These are phyloP conservation scores for Neosalanx taihuensis DNA, from an alignment of 2,797 vertebrate species.

Conservation along the genomic window DNA sequence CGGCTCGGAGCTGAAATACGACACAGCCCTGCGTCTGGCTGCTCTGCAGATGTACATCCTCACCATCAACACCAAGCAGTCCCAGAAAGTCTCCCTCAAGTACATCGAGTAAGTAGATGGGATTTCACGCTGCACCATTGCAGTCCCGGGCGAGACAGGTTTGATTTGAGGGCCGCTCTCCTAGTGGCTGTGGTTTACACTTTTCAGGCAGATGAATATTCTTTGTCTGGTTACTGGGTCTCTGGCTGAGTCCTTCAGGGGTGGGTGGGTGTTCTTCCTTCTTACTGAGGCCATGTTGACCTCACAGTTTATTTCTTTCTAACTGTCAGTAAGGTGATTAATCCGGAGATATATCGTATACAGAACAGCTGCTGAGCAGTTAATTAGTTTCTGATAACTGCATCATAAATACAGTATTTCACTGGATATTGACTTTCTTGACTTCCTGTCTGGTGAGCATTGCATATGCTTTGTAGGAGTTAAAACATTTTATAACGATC, in stretches of 20 bases:
- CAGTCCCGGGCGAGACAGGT: not conserved
- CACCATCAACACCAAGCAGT: conserved; percentile 94
- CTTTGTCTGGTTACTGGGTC: no score
- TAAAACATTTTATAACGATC: conserved; percentile 30
- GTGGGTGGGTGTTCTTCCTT: not conserved
- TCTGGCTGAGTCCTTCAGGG: no score
- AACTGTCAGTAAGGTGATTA: not conserved
- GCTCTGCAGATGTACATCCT: conserved; percentile 98
- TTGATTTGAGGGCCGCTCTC: not conserved
- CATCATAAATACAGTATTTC: not conserved
- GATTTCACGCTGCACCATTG: conserved; percentile 23
- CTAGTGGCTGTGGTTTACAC: conserved; percentile 15
- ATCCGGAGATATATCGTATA: not conserved
- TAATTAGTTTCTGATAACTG: not conserved
- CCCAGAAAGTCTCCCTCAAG: conserved; percentile 97
- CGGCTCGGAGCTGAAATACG: conserved; percentile 96
- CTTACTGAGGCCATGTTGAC: not conserved
- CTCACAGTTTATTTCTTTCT: not conserved
- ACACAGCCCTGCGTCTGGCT: conserved; percentile 91
- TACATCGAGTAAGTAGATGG: conserved; percentile 93
- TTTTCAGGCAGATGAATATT: no score
- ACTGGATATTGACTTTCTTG: not conserved
- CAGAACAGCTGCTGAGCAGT: not conserved
- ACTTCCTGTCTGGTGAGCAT: conserved; percentile 29
- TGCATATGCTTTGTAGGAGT: conserved; percentile 17